Evolutionary conservation across 2,113 vertebrate genomes (phyloP), one percentile per base, ranked within the genome.

Genomic region (Pluvianellus socialis): DNA sequence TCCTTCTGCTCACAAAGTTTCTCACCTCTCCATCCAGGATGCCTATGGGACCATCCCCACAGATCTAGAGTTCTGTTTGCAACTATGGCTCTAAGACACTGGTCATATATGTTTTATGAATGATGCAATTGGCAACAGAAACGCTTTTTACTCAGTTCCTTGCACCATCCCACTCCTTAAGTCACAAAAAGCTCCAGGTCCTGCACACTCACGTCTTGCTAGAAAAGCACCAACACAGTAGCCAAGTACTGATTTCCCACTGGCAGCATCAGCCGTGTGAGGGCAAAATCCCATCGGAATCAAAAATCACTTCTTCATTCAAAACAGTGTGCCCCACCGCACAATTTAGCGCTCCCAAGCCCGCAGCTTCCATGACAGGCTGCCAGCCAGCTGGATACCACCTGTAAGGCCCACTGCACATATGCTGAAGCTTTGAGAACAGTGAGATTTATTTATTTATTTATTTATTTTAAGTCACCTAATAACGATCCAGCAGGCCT

Each of bases 401-500:
- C 58, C 55, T 1, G 4, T 9, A 7, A 6, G 5, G 4, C 55
- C 15, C 1, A n/a, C 4, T 42, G n/a, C 67, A 20, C 6, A 0
- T 0, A 2, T 0, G 3, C 0, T 0, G 8, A 70, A 44, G 38
- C 3, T 0, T 22, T 12, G 59, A 27, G 7, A 38, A 32, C 4
- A 10, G 15, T 0, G 4, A 23, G 38, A 38, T 38, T 38, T 38
- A 38, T 38, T 38, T 38, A 38, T 38, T 38, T 38, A 38, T 38
- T 38, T 38, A 38, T 38, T 38, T 38, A 38, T 38, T 38, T 38
- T 38, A 38, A 50, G 3, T 96, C 98, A 99, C 99, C 99, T 99
- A 90, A 99, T 99, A 55, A 99, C 99, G 75, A 99, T 99, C 99
- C 99, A 99, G 92, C 99, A 99, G 3, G 99, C 99, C 91, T 99